Base-by-base conservation (phyloP, 1,140 invertebrate genomes). In the Diabrotica virgifera region DNA sequence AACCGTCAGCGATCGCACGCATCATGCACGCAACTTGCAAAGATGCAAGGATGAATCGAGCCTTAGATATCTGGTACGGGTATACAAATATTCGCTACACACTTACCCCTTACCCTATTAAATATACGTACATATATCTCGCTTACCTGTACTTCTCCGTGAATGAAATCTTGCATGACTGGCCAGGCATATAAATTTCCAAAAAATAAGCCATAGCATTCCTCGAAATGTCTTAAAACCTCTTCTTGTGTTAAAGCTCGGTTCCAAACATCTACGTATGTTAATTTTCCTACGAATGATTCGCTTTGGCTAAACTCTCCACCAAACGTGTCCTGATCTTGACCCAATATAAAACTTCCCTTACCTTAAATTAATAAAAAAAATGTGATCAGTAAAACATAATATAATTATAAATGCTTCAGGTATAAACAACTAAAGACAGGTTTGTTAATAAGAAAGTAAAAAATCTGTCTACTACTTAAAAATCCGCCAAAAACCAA, bases 271-370 rank as follows among this genome's bases (percentile, higher is more conserved):
- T 90, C 86, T 0, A 90, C 64, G 13, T 82, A 78, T 6, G 84
- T 79, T 14, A 90, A 70, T 59, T 81, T 80, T 5, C 89, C 89
- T 8, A 89, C 70, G 72, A 88, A 89, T 0, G 88, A 84, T 78
- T 90, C 89, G 1, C 82, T 81, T 60, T 84, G 80, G 64, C 84
- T 88, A 73, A 90, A 90, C 37, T 80, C 82, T 3, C 86, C 86
- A 0, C 86, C 87, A 0, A 84, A 35, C 6, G 73, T 67, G 72
- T 90, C 89, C 72, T 91, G 89, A 70, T 91, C 89, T 78, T 91
- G 89, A 0, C 89, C 89, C 56, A 91, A 77, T 6, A 90, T 81
- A 52, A 90, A 72, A 13, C 79, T 82, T 5, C 89, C 89, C 65
- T 79, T 74, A 74, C 82, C 85, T 80, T 52, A 3, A 46, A 46